Percentiles rank a stretch among this genome's conserved stretches.
These are phyloP conservation scores for Ommatoiulus sabulosus DNA, from an alignment of 2,888 invertebrate species.

Conservation along the genomic window DNA sequence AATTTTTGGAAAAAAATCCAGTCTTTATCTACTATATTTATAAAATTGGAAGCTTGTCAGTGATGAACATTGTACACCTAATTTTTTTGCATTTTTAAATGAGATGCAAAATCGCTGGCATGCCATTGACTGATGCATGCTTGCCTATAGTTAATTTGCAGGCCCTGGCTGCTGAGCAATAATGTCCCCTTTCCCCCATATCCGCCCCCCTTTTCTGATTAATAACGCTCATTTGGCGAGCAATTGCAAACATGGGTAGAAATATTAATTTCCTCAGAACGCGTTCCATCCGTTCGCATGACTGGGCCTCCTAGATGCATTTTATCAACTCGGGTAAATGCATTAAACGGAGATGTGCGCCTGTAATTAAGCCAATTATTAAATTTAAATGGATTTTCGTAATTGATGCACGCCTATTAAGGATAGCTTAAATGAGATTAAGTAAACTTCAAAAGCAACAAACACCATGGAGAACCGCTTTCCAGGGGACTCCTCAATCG, in stretches of 20 bases:
- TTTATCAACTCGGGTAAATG: neutral
- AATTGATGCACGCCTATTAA: neutral
- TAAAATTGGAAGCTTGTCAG: no score
- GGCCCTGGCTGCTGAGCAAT: neutral
- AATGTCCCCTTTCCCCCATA: neutral
- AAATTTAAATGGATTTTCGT: conserved; percentile 19
- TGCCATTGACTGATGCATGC: no score
- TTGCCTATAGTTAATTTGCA: neutral
- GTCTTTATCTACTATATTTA: no score
- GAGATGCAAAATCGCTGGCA: neutral
- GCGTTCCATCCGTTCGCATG: neutral
- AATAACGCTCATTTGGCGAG: neutral
- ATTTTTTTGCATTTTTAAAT: neutral
- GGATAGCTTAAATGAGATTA: neutral
- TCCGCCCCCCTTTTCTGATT: neutral
- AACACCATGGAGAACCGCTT: no score
- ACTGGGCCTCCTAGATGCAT: neutral
- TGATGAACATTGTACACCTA: no score
- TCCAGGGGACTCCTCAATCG: no score
- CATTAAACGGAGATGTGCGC: neutral
- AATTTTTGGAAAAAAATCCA: no score
- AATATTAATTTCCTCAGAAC: neutral
- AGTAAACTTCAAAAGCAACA: neutral
- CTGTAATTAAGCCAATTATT: neutral
- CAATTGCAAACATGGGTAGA: neutral